Evolutionary conservation across 2,888 invertebrate genomes (phyloP).

Genomic region (Ferdinandea cuprea): DNA sequence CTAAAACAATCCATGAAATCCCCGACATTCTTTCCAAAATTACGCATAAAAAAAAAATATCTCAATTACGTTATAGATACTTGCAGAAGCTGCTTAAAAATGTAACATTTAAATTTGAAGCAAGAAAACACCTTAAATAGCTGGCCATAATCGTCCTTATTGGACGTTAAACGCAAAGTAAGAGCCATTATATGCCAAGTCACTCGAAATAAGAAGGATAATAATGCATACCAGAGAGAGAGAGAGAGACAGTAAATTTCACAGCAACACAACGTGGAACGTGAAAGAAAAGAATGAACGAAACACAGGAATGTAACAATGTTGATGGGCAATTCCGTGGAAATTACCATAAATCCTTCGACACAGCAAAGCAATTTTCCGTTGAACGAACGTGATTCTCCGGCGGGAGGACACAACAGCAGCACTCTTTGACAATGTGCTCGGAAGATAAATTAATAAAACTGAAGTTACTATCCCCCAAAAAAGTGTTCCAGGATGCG

Average conservation of each 20-base stretch:
- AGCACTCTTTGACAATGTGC: constrained; percentile 14
- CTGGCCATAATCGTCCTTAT: constrained; percentile 38
- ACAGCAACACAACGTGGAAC: background rate
- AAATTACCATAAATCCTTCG: constrained; percentile 72
- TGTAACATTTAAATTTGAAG: constrained; percentile 18
- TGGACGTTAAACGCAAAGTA: constrained; percentile 20
- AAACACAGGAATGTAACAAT: constrained; percentile 56
- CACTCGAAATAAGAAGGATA: constrained; percentile 2
- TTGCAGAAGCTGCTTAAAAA: background rate
- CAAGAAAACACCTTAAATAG: constrained; percentile 31
- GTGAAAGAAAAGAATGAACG: background rate
- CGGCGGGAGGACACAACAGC: constrained; percentile 12
- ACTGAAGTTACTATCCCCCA: constrained; percentile 58
- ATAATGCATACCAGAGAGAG: constrained; percentile 22
- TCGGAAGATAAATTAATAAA: constrained; percentile 65
- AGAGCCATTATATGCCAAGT: constrained; percentile 5
- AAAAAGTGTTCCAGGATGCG: constrained; percentile 44
- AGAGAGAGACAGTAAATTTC: constrained; percentile 2
- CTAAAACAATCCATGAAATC: no score
- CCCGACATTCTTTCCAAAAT: background rate
- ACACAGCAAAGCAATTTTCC: constrained; percentile 30
- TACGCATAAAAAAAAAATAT: constrained; percentile 55
- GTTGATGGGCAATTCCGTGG: constrained; percentile 64
- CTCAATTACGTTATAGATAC: constrained; percentile 61
- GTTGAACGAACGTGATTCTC: constrained; percentile 29